Percentiles rank a stretch among this genome's conserved stretches.
Conservation (phyloP, 30 jellyfish, hydroid and myxozoan genomes). For the Rhopilema esculentum region DNA sequence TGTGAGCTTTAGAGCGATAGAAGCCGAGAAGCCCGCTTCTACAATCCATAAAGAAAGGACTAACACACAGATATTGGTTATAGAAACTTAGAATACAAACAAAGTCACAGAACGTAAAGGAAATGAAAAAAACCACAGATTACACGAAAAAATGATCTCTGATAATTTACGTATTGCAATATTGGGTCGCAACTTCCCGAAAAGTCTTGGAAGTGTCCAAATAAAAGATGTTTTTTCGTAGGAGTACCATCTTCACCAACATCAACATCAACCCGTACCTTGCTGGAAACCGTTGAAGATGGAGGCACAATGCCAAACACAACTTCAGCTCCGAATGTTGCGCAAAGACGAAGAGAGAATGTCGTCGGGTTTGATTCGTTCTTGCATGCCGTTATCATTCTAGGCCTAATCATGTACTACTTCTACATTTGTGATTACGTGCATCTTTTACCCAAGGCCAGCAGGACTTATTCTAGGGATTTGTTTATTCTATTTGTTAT, state of each 20-base stretch:
- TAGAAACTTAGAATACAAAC: too few species aligned
- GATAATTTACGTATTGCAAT: too few species aligned
- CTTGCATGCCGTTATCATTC: conserved; percentile 52
- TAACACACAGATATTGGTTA: too few species aligned
- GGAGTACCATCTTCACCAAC: conserved; percentile 51
- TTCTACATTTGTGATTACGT: conserved; percentile 89
- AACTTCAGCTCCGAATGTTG: background rate
- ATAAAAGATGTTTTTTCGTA: too few species aligned
- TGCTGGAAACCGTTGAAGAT: conserved; percentile 17
- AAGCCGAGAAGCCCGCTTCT: too few species aligned
- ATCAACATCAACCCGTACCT: background rate
- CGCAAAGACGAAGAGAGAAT: conserved; percentile 28
- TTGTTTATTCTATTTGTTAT: conserved; percentile 64
- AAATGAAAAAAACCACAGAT: too few species aligned
- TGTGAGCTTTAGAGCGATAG: too few species aligned
- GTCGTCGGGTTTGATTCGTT: conserved; percentile 56
- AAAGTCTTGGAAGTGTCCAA: too few species aligned
- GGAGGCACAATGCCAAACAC: conserved; percentile 16
- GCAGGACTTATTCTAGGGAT: conserved; percentile 91
- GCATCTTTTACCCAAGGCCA: conserved; percentile 89
- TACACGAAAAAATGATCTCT: too few species aligned
- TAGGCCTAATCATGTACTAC: conserved; percentile 86
- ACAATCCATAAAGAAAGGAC: too few species aligned
- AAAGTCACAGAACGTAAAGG: too few species aligned
- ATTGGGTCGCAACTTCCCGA: too few species aligned